A percentile compares a stretch with the other conserved stretches of the same genome.
phyloP scores from a whole-genome alignment of 2,888 invertebrate genomes.

The Conchocele bisecta region DNA sequence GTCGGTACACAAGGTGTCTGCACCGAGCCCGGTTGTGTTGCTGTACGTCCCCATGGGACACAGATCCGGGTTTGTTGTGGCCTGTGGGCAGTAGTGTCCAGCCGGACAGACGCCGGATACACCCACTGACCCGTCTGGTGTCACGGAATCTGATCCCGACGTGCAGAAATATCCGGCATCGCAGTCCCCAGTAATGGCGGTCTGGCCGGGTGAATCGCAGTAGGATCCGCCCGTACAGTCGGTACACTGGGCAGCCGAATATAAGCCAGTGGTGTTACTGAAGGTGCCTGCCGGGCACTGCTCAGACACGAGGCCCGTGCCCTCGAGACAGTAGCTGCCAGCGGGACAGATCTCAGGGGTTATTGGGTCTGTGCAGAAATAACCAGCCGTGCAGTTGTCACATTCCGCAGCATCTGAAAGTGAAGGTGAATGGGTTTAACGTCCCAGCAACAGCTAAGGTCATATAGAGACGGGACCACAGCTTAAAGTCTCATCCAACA shows the following conservation, averaged over 20 bases:
- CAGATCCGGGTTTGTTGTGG: slow-evolving; percentile 67
- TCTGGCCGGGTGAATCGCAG: slow-evolving; percentile 71
- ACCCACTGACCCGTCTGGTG: slow-evolving; percentile 71
- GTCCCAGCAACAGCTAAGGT: no score
- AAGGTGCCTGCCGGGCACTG: slow-evolving; percentile 79
- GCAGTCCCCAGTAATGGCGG: slow-evolving; percentile 70
- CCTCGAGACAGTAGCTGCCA: slow-evolving; percentile 79
- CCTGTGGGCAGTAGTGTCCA: slow-evolving; percentile 74
- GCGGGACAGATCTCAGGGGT: slow-evolving; percentile 73
- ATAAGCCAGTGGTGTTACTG: slow-evolving; percentile 69
- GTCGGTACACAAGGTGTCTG: slow-evolving; percentile 59
- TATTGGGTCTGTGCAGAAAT: slow-evolving; percentile 72
- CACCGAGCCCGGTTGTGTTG: slow-evolving; percentile 63
- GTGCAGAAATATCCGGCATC: slow-evolving; percentile 75
- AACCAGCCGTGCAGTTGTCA: slow-evolving; percentile 74
- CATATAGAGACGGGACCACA: no score
- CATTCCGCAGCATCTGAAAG: slow-evolving; percentile 75
- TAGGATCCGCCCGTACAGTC: slow-evolving; percentile 78
- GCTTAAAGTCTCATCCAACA: no score
- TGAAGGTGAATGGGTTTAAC: no score
- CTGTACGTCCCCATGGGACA: slow-evolving; percentile 77
- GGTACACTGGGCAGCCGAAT: slow-evolving; percentile 73
- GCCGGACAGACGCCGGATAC: slow-evolving; percentile 77
- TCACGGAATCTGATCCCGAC: slow-evolving; percentile 71
- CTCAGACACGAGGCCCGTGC: slow-evolving; percentile 77